These are phyloP conservation scores for Osmoderma eremita DNA, from an alignment of 2,888 invertebrate genomes.

Conservation along the genomic window DNA sequence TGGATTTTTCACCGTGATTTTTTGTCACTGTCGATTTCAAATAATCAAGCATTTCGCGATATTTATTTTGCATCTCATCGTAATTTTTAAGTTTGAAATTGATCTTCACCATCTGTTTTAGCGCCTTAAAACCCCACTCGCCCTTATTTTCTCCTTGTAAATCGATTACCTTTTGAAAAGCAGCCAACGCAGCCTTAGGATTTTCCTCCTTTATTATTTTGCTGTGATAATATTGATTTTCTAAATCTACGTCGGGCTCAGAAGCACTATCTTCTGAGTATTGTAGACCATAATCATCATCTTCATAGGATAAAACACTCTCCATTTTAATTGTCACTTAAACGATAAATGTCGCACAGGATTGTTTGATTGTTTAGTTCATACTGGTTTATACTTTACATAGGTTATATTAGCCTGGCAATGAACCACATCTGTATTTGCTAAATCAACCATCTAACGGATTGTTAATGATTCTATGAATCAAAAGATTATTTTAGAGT, in stretches of 20 bases:
- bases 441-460: too few species aligned
- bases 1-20: slow-evolving; percentile 99
- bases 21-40: slow-evolving; percentile 98
- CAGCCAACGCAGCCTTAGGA: slow-evolving; percentile 85
- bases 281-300: slow-evolving; percentile 96
- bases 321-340: slow-evolving; percentile 35
- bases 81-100: slow-evolving; percentile 90
- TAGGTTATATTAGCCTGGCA: too few species aligned
- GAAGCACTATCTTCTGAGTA: slow-evolving; percentile 99
- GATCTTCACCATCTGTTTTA: slow-evolving; percentile 99
- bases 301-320: slow-evolving; percentile 87
- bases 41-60: slow-evolving; percentile 94
- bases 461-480: too few species aligned
- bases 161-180: slow-evolving; percentile 96
- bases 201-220: slow-evolving; percentile 97
- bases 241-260: slow-evolving; percentile 98
- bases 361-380: neutral
- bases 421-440: too few species aligned
- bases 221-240: slow-evolving; percentile 99
- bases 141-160: slow-evolving; percentile 96
- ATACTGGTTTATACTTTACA: too few species aligned
- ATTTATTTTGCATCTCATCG: slow-evolving; percentile 73
- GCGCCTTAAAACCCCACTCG: slow-evolving; percentile 99
- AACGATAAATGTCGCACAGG: neutral
- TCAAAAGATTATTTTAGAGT: too few species aligned